Base-by-base conservation (phyloP, 1,140 invertebrate species). In the Cheumatopsyche charites region DNA sequence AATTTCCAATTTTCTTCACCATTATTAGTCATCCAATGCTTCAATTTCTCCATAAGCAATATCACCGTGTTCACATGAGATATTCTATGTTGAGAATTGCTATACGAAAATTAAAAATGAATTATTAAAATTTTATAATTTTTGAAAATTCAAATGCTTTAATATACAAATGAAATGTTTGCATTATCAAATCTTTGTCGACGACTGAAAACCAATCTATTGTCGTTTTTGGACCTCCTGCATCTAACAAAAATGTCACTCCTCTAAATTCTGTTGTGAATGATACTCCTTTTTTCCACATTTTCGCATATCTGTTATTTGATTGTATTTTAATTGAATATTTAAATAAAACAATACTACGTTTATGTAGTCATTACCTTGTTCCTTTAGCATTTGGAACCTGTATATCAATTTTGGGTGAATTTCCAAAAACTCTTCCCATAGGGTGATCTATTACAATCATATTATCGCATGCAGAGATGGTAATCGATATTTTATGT, bases 231-330 rank as follows among this genome's bases (percentile, higher is more conserved):
- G 17, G 12, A 15, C 61, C 61, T 15, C 61, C 61, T 9, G 61
- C 61, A 21, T 62, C 61, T n/a, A 62, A 42, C 61, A 62, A 36
- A 17, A 29, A 62, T n/a, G 61, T 62, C 4, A 36, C 25, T 6
- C 23, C 1, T 13, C n/a, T 13, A 36, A 29, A 9, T 13, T 62
- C 61, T 7, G 26, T 62, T 6, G 61, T 62, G 25, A 62, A 62
- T 6, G 61, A 62, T n/a, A 62, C 13, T 17, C 61, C 61, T 42
- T 62, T 62, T n/a, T 62, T 42, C 61, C 61, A 62, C n/a, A 62
- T 62, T 42, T 62, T 62, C 1, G 61, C 61, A n/a, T 29, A 62
- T 42, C 61, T 62, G n/a, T n/a, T 23, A 62, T 42, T 15, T 7
- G 15, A 36, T n/a, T 36, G 9, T 15, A 2, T 26, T 15, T 23